Conservation (phyloP, 2,888 invertebrate genomes). For the Perizoma flavofasciatum region DNA sequence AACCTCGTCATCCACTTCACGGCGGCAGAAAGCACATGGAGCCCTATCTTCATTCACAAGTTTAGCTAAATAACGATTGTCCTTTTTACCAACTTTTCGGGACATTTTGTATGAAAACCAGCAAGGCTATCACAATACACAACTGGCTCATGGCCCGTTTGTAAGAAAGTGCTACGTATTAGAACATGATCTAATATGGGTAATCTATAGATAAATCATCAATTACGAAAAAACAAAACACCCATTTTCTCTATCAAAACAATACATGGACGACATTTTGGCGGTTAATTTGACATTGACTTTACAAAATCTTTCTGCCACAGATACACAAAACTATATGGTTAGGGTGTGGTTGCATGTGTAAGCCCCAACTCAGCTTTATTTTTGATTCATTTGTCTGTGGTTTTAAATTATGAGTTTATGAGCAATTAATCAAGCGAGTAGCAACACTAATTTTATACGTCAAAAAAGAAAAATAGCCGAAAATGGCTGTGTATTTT, state of each 20-base stretch:
- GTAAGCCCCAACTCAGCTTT: slow-evolving; percentile 1
- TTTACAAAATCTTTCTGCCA: not conserved
- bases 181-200: not conserved
- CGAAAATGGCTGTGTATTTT: slow-evolving; percentile 70
- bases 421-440: slow-evolving; percentile 73
- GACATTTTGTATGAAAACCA: slow-evolving; percentile 41
- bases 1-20: slow-evolving; percentile 77
- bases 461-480: slow-evolving; percentile 73
- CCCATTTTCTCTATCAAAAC: not conserved
- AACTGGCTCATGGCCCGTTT: slow-evolving; percentile 1
- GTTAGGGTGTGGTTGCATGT: slow-evolving; percentile 9
- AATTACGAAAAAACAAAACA: too few species aligned
- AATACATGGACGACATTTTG: not conserved
- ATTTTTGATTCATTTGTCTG: slow-evolving; percentile 46
- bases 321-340: not conserved
- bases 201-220: not conserved
- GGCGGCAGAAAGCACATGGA: slow-evolving; percentile 82
- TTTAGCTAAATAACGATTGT: slow-evolving; percentile 51
- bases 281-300: slow-evolving; percentile 14
- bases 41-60: slow-evolving; percentile 56
- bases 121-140: not conserved
- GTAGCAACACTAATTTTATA: slow-evolving; percentile 80
- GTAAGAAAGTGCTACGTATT: not conserved
- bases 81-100: slow-evolving; percentile 35
- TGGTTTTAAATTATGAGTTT: slow-evolving; percentile 57